Conservation (phyloP, 2,113 vertebrate species). For the Myocastor coypus region DNA sequence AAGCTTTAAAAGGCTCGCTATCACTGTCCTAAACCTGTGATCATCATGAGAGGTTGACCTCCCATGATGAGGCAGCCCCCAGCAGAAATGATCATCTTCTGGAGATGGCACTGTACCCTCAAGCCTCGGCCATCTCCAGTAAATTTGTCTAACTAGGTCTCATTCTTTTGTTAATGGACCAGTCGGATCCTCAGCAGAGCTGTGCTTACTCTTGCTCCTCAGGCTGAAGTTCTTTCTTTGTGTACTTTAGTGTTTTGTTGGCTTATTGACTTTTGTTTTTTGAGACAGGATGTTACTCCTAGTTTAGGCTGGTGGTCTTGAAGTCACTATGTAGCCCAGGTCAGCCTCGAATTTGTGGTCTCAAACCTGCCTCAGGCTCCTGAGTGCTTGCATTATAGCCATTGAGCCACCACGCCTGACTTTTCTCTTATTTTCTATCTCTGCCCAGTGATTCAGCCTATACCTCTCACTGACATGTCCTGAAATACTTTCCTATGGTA, state of each 20-base stretch:
- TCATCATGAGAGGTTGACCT: not conserved
- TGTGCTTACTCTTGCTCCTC: not conserved
- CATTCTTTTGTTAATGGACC: not conserved
- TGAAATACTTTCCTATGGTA: not conserved
- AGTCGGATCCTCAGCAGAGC: not conserved
- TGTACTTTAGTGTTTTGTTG: not conserved
- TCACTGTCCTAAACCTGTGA: not conserved
- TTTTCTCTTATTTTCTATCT: not conserved
- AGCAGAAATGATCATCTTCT: not conserved
- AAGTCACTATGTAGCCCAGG: not conserved
- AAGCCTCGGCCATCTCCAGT: not conserved
- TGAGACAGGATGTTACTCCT: not conserved
- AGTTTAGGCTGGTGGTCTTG: not conserved
- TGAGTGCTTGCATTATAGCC: not conserved
- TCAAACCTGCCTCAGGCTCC: not conserved
- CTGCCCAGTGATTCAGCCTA: not conserved
- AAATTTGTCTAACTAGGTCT: not conserved
- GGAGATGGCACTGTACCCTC: not conserved
- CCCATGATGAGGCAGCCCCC: not conserved
- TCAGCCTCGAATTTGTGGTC: not conserved
- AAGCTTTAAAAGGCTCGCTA: not conserved
- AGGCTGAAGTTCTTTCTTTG: not conserved
- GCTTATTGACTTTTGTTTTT: not conserved
- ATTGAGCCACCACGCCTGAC: not conserved
- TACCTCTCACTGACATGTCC: not conserved